Evolutionary conservation across 2,888 invertebrate species (phyloP), one percentile per base, ranked within the genome.

Genomic region (Tenthredo livida): DNA sequence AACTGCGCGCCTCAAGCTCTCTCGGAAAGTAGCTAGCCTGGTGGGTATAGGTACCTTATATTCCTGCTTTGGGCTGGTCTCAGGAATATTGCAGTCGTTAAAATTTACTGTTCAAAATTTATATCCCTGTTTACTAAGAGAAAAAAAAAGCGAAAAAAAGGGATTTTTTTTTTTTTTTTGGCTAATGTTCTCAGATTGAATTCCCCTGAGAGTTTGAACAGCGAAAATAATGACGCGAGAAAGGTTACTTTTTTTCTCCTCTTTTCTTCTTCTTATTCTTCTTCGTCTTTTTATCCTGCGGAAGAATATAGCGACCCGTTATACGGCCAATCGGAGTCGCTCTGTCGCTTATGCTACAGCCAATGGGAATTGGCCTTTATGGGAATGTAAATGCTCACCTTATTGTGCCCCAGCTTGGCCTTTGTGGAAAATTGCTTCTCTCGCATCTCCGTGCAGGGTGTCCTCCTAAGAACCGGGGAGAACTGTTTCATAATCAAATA

Each of bases 301-400:
- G 67, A 67, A 33, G 33, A 67, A 61, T 70, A 73, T 70, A 73
- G 40, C 40, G 72, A 29, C 0, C 78, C 58, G 58, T 61, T 78
- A 78, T 61, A 58, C 58, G 78, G 78, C 61, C 65, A 83, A 65
- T 83, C 82, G 65, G 82, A 67, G 65, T 40, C 47, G 67, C 25
- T 29, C 40, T 43, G 82, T n/a, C 82, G 67, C 89, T 25, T 33
- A 89, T 89, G 90, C 91, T 90, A 91, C 86, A 85, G 85, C 86
- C 86, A 90, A 89, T 88, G 89, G 89, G 89, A 90, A 91, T 90
- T 89, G 90, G 89, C 89, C 88, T 89, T 89, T 88, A 88, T 87
- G 88, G 88, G 89, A 91, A 91, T 91, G 90, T 90, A 91, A 91
- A 91, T 90, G 91, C 89, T 88, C 88, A 87, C 89, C 90, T 91